Evolutionary conservation across 2,113 vertebrate species (phyloP).

Genomic region (Hepsetus odoe): DNA sequence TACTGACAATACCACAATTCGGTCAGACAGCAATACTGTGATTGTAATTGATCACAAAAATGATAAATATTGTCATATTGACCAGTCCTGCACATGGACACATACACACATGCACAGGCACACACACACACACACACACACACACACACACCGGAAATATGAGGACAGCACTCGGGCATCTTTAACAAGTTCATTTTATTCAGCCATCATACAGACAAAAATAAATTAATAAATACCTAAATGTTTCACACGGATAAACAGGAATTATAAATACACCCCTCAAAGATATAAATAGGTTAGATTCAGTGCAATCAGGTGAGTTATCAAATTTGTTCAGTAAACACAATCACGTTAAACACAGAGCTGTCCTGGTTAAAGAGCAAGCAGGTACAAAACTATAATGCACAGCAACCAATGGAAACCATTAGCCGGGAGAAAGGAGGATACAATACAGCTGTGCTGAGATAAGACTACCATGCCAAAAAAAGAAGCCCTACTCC

Average conservation of each 20-base stretch:
- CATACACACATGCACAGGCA: too few species aligned
- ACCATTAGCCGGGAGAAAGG: slow-evolving; percentile 6
- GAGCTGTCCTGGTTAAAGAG: slow-evolving; percentile 35
- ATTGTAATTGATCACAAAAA: too few species aligned
- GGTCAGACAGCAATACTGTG: too few species aligned
- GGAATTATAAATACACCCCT: slow-evolving; percentile 68
- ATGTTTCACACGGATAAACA: slow-evolving; percentile 68
- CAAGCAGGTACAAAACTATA: slow-evolving; percentile 51
- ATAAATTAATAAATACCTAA: slow-evolving; percentile 58
- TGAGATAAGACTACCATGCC: slow-evolving; percentile 5
- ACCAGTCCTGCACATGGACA: slow-evolving; percentile 8
- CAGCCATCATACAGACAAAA: slow-evolving; percentile 69
- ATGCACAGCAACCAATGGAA: slow-evolving; percentile 62
- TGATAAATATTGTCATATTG: too few species aligned
- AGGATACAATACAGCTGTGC: slow-evolving; percentile 11
- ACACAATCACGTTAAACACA: slow-evolving; percentile 36
- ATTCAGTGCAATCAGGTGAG: slow-evolving; percentile 73
- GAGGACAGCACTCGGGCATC: slow-evolving; percentile 11
- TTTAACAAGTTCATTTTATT: slow-evolving; percentile 68
- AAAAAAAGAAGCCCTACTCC: slow-evolving; percentile 4
- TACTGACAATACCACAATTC: too few species aligned
- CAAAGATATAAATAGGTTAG: slow-evolving; percentile 72
- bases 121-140: not conserved
- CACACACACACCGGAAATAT: not conserved
- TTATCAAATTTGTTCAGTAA: slow-evolving; percentile 40